Conservation (phyloP, 2,797 vertebrate species). For the Mastacembelus armatus region DNA sequence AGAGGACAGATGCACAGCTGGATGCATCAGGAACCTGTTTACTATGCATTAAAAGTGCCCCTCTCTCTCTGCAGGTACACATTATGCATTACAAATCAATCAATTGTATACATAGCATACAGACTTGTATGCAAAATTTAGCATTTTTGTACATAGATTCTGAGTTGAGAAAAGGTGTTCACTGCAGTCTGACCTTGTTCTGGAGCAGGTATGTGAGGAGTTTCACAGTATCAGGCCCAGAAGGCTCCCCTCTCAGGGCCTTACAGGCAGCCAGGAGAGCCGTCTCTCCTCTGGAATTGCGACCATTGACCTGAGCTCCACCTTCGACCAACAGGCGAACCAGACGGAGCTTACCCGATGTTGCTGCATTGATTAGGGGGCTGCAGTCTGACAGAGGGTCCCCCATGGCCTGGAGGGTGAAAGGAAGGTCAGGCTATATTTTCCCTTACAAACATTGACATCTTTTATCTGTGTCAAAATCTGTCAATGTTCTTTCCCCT, state of each 20-base stretch:
- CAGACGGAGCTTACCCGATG: conserved; percentile 77
- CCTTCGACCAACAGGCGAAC: conserved; percentile 82
- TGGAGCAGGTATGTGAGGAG: conserved; percentile 78
- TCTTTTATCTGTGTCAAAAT: neutral
- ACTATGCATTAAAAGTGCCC: conserved; percentile 44
- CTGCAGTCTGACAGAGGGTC: conserved; percentile 72
- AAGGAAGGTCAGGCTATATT: neutral
- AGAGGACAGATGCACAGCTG: conserved; percentile 11
- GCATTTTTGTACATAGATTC: conserved; percentile 7
- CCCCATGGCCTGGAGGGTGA: conserved; percentile 58
- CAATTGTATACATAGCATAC: conserved; percentile 4
- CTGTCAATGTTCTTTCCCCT: neutral
- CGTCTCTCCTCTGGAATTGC: conserved; percentile 78
- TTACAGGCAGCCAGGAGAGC: conserved; percentile 80
- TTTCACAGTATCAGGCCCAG: conserved; percentile 49
- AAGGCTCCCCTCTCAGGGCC: conserved; percentile 64
- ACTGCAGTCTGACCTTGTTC: conserved; percentile 60
- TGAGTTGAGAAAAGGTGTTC: neutral
- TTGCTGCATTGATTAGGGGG: conserved; percentile 78
- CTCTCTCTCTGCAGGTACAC: neutral
- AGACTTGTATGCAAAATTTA: conserved; percentile 10
- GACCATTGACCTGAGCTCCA: conserved; percentile 79
- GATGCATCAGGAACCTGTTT: conserved; percentile 12
- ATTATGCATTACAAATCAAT: conserved; percentile 53
- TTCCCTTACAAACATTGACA: neutral